phyloP scores from a whole-genome alignment of 2,113 vertebrate species.

The Peromyscus leucopus region DNA sequence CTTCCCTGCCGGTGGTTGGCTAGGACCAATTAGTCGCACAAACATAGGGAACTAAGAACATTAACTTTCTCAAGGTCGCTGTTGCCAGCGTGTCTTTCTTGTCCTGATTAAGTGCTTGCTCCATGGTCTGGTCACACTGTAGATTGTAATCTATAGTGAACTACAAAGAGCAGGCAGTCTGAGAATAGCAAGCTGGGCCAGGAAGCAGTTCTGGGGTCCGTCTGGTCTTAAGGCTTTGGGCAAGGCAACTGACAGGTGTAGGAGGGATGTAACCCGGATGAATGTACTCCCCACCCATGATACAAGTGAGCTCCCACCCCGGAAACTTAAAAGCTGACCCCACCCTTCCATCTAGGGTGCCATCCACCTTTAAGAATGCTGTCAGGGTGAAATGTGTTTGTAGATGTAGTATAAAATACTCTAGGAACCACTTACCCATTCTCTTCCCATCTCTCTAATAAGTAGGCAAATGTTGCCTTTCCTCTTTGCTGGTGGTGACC shows the following conservation, averaged over 20 bases:
- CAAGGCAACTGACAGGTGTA: background rate
- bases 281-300: background rate
- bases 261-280: no score
- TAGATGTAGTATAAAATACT: background rate
- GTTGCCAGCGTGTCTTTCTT: background rate
- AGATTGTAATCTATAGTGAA: background rate
- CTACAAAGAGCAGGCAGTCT: background rate
- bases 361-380: background rate
- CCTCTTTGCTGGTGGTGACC: background rate
- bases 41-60: conserved; percentile 17
- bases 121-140: background rate
- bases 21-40: conserved; percentile 31
- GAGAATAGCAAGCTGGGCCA: background rate
- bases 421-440: background rate
- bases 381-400: background rate
- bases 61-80: conserved; percentile 24
- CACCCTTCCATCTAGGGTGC: background rate
- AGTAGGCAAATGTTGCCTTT: background rate
- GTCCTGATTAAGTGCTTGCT: background rate
- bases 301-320: background rate
- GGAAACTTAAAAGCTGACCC: background rate
- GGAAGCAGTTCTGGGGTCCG: background rate
- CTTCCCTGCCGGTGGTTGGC: background rate
- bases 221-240: background rate
- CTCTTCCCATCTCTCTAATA: background rate